Base-by-base conservation (phyloP, 2,888 invertebrate species). In the Xanthorhoe designata region DNA sequence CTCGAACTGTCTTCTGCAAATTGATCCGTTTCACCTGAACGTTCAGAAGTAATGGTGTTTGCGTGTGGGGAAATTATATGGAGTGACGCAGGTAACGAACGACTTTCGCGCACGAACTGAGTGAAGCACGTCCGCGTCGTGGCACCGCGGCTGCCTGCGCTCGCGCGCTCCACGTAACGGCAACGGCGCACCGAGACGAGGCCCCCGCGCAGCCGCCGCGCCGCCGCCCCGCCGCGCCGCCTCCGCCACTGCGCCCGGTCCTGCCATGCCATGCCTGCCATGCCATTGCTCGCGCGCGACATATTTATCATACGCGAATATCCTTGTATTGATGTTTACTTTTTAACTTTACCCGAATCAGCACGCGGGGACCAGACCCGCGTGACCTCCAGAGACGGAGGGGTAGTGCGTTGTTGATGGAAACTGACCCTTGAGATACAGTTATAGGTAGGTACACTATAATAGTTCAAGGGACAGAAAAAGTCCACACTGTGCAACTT, bases 91-190 rank as follows among this genome's bases (percentile, higher is more conserved):
- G 87, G 89, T 91, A 91, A 89, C 88, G 89, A 91, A 89, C 88
- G 89, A 92, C 91, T 93, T 92, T 92, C 92, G 92, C 92, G 92
- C 91, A 92, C 90, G 91, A 90, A 92, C 91, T 92, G 93, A 91
- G 89, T 91, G 92, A 92, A 92, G 90, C 91, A 90, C 91, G 92
- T 91, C 90, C 91, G 91, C 89, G 86, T 92, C 92, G 92, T 90
- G 91, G 84, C 85, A 84, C 75, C 73, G 78, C 78, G 68, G 74
- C 73, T 61, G 64, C 69, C 55, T 59, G 61, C 54, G 67, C 67
- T 57, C 71, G 71, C 71, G 66, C 70, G 73, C 79, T 76, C 74
- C 74, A 76, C 78, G 76, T 77, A 79, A 77, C 76, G 79, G 79
- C 76, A 64, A 67, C 62, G n/a, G n/a, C n/a, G n/a, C n/a, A n/a